Conservation (phyloP, 2,888 invertebrate species). For the Polydrusus pterygomalis region DNA sequence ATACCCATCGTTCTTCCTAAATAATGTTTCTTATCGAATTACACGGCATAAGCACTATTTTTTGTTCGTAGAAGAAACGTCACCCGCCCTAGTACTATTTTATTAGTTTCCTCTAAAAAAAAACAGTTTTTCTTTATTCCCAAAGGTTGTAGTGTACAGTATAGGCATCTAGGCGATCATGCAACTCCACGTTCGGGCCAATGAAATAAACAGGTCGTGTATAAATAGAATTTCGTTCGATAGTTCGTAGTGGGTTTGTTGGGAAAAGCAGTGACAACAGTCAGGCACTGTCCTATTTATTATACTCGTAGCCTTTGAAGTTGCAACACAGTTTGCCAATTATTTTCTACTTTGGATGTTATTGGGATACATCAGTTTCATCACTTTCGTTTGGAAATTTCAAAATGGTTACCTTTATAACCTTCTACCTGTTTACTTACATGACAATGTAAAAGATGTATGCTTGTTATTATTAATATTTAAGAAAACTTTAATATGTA, state of each 20-base stretch:
- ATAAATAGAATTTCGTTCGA: conserved; percentile 48
- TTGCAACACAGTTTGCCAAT: conserved; percentile 6
- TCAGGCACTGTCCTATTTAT: conserved; percentile 44
- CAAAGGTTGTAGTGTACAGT: not conserved
- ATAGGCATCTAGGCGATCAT: conserved; percentile 28
- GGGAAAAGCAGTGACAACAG: conserved; percentile 43
- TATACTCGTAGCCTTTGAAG: conserved; percentile 12
- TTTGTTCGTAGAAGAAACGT: no score
- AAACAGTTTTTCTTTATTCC: not conserved
- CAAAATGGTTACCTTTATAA: not conserved
- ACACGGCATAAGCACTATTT: no score
- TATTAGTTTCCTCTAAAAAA: no score
- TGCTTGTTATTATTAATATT: no score
- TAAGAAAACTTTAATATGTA: no score
- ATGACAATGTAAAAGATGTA: no score
- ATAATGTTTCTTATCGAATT: no score
- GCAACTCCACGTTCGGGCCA: conserved; percentile 43
- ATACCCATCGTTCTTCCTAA: no score
- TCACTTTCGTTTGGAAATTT: not conserved
- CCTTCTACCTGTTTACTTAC: no score
- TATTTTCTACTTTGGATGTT: not conserved
- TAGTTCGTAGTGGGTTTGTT: conserved; percentile 45
- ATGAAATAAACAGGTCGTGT: conserved; percentile 50
- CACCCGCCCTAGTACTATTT: no score
- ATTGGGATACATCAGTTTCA: not conserved